Conservation (phyloP, 1,140 invertebrate species). For the Papilio glaucus region DNA sequence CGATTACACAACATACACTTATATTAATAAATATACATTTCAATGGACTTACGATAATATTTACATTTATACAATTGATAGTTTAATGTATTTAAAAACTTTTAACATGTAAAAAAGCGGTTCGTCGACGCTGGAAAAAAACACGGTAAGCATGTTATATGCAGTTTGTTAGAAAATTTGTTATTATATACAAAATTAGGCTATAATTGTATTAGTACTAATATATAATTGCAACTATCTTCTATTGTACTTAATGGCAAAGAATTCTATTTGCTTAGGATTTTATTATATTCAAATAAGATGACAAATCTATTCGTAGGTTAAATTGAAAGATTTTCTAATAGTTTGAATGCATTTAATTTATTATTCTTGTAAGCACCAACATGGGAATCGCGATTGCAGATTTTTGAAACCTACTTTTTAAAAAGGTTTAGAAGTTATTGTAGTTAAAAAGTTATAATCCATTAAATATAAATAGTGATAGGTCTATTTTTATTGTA, state of each 20-base stretch:
- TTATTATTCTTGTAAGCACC: constrained; percentile 34
- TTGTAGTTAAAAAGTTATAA: constrained; percentile 6
- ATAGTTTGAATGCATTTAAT: constrained; percentile 31
- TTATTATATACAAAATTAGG: constrained; percentile 17
- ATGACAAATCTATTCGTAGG: not conserved
- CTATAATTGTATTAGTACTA: not conserved
- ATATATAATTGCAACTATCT: not conserved
- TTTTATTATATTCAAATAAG: not conserved
- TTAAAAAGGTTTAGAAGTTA: not conserved
- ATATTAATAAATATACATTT: constrained; percentile 31
- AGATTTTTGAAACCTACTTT: constrained; percentile 16
- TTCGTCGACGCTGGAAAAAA: not conserved
- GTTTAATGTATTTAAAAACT: constrained; percentile 27
- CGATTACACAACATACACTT: constrained; percentile 16
- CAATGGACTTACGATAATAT: constrained; percentile 16
- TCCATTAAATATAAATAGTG: constrained; percentile 9
- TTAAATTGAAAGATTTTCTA: constrained; percentile 24
- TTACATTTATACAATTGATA: constrained; percentile 30
- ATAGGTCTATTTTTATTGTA: not conserved
- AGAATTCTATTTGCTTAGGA: not conserved
- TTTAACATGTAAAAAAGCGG: constrained; percentile 34
- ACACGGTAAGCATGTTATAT: not conserved
- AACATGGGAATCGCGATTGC: constrained; percentile 26
- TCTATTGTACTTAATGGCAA: constrained; percentile 6
- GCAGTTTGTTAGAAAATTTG: constrained; percentile 5